Evolutionary conservation across 2,888 invertebrate genomes (phyloP).

Genomic region (Dioctria rufipes): DNA sequence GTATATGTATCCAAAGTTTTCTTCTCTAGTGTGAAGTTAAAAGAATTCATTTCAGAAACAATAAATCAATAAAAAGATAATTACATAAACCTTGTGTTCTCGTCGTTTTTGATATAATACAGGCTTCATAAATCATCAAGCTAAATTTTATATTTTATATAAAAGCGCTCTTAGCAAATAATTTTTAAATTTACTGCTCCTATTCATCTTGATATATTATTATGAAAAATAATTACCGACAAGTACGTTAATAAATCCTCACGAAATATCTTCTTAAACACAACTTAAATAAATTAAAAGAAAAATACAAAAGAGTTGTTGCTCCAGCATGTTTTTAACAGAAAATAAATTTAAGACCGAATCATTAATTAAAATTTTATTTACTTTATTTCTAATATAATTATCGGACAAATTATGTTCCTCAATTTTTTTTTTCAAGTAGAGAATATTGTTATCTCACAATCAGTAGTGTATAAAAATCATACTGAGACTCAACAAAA

Average conservation of each 20-base stretch:
- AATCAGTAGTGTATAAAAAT: conserved; percentile 32
- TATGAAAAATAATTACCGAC: conserved; percentile 48
- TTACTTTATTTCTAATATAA: conserved; percentile 7
- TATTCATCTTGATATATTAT: conserved; percentile 46
- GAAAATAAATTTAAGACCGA: neutral
- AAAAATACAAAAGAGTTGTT: conserved; percentile 26
- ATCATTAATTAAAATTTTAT: conserved; percentile 10
- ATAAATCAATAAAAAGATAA: conserved; percentile 34
- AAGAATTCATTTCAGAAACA: conserved; percentile 37
- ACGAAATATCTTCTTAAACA: conserved; percentile 14
- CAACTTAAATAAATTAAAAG: conserved; percentile 41
- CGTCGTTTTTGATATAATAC: conserved; percentile 46
- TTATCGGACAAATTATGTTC: conserved; percentile 2
- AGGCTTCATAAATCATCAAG: conserved; percentile 53
- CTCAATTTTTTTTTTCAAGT: conserved; percentile 6
- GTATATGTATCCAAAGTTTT: conserved; percentile 50
- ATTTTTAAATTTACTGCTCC: conserved; percentile 49
- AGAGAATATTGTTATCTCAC: conserved; percentile 33
- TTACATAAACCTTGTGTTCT: conserved; percentile 51
- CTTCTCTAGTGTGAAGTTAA: conserved; percentile 48
- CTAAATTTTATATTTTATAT: conserved; percentile 51
- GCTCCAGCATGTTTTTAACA: conserved; percentile 26
- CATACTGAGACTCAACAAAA: conserved; percentile 43
- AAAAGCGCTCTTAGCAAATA: conserved; percentile 53
- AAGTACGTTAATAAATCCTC: conserved; percentile 34